Evolutionary conservation across 2,888 invertebrate species (phyloP), one percentile per base, ranked within the genome.

Genomic region (Erebia epiphron): DNA sequence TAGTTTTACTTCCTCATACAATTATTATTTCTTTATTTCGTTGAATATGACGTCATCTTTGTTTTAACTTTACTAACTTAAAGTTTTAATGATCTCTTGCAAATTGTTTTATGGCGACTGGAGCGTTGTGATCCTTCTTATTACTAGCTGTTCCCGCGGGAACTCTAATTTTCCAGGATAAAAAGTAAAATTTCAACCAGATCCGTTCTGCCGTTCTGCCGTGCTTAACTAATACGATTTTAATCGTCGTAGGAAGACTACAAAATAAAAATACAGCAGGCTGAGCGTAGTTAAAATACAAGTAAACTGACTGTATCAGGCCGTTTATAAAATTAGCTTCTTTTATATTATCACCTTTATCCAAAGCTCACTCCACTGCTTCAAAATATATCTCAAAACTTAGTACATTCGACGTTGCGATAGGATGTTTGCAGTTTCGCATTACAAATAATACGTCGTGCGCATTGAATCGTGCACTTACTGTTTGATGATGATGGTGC

Each of bases 391-490:
- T 75, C 78, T 76, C 67, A 73, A 77, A 75, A 77, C 75, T 80
- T 80, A 76, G 79, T 77, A 78, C 18, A 13, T 21, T 21, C 67
- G 69, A 61, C 68, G 78, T 54, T 2, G 18, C 79, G 79, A 82
- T 82, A 82, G 85, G 83, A 86, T 85, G 86, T 85, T 82, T 82
- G 86, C 86, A 83, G 86, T 84, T 87, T 84, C 86, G 90, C 89
- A 91, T 90, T 83, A 86, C 87, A 88, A 90, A 87, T 87, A 82
- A 82, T 26, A 79, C 79, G 80, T 80, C 76, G 80, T 85, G 86
- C 82, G 82, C 79, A 75, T 78, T 77, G 80, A 80, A 81, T 78
- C 77, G 67, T 68, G 49, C 77, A 78, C 62, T 50, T 58, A 64
- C 56, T 62, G 62, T 67, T 72, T 35, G 60, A 65, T 67, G 50